Evolutionary conservation across 1,140 invertebrate species (phyloP), one percentile per base, ranked within the genome.

Genomic region (Drosophila nigromelanica): DNA sequence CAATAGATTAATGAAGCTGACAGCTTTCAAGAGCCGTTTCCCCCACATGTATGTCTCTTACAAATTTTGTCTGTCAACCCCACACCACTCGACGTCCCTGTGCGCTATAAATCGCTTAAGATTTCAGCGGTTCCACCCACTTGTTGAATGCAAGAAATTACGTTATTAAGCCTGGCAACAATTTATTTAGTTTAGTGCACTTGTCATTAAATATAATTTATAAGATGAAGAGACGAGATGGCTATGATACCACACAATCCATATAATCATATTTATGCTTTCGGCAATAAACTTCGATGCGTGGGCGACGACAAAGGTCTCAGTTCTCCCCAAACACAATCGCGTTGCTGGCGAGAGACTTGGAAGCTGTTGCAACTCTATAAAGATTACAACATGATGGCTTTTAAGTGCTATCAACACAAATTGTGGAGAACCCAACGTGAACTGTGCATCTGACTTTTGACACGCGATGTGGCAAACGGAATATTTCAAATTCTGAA

Each of bases 191-290:
- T 86, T 87, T 87, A 81, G 61, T 81, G 78, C 82, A 85, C 77
- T 86, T 86, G 81, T 78, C 81, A 85, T 86, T 87, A 86, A 78
- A 81, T 76, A 87, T 86, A 86, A 86, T 87, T 86, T 86, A 86
- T 86, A 80, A 78, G 72, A 71, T 67, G 33, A 35, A n/a, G 39
- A 69, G 43, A 61, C 15, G 50, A 37, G 30, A 10, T 37, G 43
- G 24, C 50, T 55, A 45, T 50, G 15, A 60, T 51, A 66, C 59
- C 52, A 60, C 14, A 47, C 56, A 51, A 52, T 52, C 27, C 33
- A 60, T 75, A 78, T 86, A 76, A 78, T 86, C 81, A 80, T 74
- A 70, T 67, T 67, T 70, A 62, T 54, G 55, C 14, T 24, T 39
- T 35, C 39, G 55, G 63, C 15, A 14, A 61, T 42, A 55, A 66